Evolutionary conservation across 2,113 vertebrate genomes (phyloP).

Genomic region (Leptobrachium ailaonicum): DNA sequence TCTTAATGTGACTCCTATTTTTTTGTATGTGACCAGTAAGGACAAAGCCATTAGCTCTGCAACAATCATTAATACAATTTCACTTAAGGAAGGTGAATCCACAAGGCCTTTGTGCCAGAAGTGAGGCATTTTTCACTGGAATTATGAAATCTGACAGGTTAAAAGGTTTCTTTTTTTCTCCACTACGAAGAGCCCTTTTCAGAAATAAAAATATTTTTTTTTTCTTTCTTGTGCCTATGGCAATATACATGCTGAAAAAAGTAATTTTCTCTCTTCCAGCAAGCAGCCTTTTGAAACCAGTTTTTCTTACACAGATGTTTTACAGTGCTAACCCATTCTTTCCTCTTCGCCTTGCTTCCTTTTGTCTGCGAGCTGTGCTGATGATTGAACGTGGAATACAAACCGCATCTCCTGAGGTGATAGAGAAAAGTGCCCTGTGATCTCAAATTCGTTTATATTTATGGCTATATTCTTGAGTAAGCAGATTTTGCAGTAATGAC

Average conservation of each 20-base stretch:
- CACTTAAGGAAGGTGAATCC: conserved; percentile 48
- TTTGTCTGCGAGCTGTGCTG: neutral
- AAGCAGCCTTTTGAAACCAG: conserved; percentile 15
- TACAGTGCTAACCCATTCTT: neutral
- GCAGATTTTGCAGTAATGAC: too few species aligned
- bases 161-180: conserved; percentile 42
- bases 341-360: neutral
- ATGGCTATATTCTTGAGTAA: conserved; percentile 10
- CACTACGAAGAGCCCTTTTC: conserved; percentile 1
- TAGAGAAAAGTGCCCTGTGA: neutral
- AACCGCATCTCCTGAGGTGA: neutral
- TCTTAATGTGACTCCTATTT: conserved; percentile 17
- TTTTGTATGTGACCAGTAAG: conserved; percentile 44
- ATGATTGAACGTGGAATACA: neutral
- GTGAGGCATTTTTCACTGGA: conserved; percentile 45
- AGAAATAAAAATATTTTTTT: conserved; percentile 8
- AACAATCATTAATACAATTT: conserved; percentile 45
- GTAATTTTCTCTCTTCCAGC: neutral
- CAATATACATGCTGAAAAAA: conserved; percentile 24
- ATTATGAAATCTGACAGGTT: conserved; percentile 50
- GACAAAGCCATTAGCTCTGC: conserved; percentile 41
- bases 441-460: conserved; percentile 2
- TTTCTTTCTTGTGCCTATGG: conserved; percentile 27
- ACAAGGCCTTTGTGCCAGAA: conserved; percentile 52
- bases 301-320: conserved; percentile 4